Evolutionary conservation across 2,888 invertebrate species (phyloP).

Genomic region (Anorthoa munda): DNA sequence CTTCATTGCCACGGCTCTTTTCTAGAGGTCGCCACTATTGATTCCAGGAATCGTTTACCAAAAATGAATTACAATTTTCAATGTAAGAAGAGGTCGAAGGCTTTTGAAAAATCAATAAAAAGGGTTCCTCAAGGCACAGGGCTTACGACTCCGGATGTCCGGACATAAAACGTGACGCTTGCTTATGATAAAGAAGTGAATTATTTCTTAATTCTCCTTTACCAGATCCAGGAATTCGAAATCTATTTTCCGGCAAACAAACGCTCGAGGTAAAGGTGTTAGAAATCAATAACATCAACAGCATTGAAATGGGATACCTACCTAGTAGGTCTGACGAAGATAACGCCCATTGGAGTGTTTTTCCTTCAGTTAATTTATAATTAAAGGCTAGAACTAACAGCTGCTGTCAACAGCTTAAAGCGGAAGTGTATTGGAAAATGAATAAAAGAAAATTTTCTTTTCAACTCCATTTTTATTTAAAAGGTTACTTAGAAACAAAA

Average conservation of each 20-base stretch:
- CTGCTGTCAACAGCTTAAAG: constrained; percentile 5
- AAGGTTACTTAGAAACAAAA: neutral
- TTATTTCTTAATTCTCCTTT: no score
- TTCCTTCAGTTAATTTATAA: neutral
- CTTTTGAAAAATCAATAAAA: neutral
- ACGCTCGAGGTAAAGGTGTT: neutral
- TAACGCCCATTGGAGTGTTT: neutral
- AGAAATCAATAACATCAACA: constrained; percentile 9
- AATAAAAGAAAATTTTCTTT: neutral
- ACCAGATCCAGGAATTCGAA: no score
- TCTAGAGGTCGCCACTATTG: no score
- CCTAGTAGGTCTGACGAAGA: neutral
- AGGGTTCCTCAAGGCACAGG: neutral
- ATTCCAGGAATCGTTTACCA: no score
- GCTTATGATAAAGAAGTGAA: no score
- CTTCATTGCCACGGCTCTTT: no score
- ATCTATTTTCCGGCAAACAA: no score
- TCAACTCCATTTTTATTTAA: neutral
- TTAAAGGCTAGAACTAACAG: neutral
- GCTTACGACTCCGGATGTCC: no score
- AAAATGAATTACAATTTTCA: neutral
- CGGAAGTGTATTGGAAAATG: neutral
- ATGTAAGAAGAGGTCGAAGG: neutral
- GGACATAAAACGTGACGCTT: no score
- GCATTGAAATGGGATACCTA: neutral